Evolutionary conservation across 2,888 invertebrate genomes (phyloP), one percentile per base, ranked within the genome.

Genomic region (Molanna angustata): DNA sequence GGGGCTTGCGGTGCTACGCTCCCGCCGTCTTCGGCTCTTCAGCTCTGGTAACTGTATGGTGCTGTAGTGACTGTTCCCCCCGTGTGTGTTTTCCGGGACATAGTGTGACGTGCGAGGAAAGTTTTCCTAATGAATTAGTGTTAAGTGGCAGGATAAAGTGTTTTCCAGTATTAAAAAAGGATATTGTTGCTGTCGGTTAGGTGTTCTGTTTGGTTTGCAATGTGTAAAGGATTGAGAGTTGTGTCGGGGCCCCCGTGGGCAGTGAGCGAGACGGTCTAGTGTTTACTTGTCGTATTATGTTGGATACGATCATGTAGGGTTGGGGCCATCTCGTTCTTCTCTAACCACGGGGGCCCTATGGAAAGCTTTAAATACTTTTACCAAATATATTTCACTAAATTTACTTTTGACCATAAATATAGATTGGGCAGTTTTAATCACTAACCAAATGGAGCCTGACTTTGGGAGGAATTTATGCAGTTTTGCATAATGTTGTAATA

Each of bases 291-390:
- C 42, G 49, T 49, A 49, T 49, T 42, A 31, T 31, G 31, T 19
- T 17, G 6, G 49, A 49, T 49, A 49, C 49, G 20, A 41, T 22
- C 20, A 49, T 32, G 21, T 49, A 49, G 35, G 42, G 42, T 42
- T 42, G 16, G 42, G 27, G 37, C 11, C 11, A 11, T 27, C 27
- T 27, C 7, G 27, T 7, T 11, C 6, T 27, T 6, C 27, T 27
- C 27, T 7, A 6, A 27, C 11, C 7, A 27, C 11, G 27, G 7
- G 6, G 37, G 37, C 11, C 37, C 9, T 50, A 37, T 50, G 50
- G 37, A 50, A 44, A 50, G 50, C 50, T 50, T 50, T 50, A 50
- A 50, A 43, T 50, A 50, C 37, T 47, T 21, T 33, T 47, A 47
- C 47, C 47, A 47, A 47, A 47, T 47, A 47, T 47, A 47, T 37